phyloP scores from a whole-genome alignment of 2,797 vertebrate species.

The Capromys pilorides region DNA sequence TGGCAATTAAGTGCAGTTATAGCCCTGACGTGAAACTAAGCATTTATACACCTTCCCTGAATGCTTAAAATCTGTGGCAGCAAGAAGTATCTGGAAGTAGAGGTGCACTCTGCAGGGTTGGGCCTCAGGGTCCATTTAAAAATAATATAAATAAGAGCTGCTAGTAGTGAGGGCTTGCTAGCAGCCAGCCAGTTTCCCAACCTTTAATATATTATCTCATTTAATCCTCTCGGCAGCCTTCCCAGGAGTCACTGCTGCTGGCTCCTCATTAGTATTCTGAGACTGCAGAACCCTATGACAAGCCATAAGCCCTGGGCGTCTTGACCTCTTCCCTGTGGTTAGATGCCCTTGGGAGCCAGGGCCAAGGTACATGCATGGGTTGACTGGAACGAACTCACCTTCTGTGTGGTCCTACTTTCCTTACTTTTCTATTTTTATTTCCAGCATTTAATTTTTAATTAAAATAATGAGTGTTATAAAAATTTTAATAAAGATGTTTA shows the following conservation, averaged over 20 bases:
- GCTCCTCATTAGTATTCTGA: conserved; percentile 29
- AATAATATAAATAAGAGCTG: conserved; percentile 7
- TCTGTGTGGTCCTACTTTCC: neutral
- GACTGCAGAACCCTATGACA: neutral
- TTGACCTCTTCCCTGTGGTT: neutral
- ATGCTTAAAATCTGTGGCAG: conserved; percentile 63
- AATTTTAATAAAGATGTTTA: conserved; percentile 15
- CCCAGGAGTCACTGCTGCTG: neutral
- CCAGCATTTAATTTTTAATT: conserved; percentile 1
- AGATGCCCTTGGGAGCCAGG: neutral
- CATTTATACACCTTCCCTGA: conserved; percentile 68
- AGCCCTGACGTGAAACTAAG: conserved; percentile 64
- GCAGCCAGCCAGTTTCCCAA: neutral
- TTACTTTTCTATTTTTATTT: neutral
- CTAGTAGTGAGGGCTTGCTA: neutral
- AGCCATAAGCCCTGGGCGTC: neutral
- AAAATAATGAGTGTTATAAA: conserved; percentile 25
- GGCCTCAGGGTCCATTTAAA: neutral
- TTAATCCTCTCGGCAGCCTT: conserved; percentile 37
- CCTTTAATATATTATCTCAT: conserved; percentile 48
- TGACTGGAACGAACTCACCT: neutral
- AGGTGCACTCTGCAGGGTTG: neutral
- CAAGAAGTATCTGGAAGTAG: neutral
- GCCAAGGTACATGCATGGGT: neutral
- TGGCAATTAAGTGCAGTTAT: conserved; percentile 75